Evolutionary conservation across 2,113 vertebrate genomes (phyloP).

Genomic region (Apteryx owenii): DNA sequence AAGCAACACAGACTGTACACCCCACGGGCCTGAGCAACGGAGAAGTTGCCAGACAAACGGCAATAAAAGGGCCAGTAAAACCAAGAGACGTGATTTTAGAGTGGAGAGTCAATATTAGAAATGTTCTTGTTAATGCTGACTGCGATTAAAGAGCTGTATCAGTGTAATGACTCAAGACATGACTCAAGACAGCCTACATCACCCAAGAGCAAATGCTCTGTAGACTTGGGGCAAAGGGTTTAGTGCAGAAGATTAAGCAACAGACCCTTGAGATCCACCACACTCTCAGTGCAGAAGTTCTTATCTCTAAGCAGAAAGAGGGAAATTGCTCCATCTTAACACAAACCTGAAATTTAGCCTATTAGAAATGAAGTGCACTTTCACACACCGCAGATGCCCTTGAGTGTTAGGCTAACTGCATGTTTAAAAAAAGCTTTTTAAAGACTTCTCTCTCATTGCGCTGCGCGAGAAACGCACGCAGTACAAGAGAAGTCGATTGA

Average conservation of each 20-base stretch:
- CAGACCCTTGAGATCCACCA: neutral
- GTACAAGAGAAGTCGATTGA: neutral
- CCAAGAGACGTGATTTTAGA: rapidly evolving
- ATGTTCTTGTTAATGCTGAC: neutral
- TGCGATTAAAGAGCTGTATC: rapidly evolving
- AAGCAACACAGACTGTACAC: neutral
- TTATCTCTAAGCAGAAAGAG: neutral
- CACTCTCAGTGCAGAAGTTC: neutral
- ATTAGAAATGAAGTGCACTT: too few species aligned
- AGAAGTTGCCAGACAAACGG: rapidly evolving
- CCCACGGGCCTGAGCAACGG: rapidly evolving
- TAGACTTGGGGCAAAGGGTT: rapidly evolving
- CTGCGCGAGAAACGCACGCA: neutral
- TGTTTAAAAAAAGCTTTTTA: neutral
- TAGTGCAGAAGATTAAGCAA: neutral
- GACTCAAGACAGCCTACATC: too few species aligned
- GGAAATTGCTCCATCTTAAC: neutral
- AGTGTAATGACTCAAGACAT: rapidly evolving
- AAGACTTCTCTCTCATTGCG: neutral
- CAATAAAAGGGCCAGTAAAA: neutral
- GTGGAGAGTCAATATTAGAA: too few species aligned
- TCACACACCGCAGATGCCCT: neutral
- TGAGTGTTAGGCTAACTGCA: neutral
- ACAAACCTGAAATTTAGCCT: neutral
- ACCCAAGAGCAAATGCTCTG: rapidly evolving